Evolutionary conservation across 2,797 vertebrate genomes (phyloP), one percentile per base, ranked within the genome.

Genomic region (Chlorospingus flavigularis): DNA sequence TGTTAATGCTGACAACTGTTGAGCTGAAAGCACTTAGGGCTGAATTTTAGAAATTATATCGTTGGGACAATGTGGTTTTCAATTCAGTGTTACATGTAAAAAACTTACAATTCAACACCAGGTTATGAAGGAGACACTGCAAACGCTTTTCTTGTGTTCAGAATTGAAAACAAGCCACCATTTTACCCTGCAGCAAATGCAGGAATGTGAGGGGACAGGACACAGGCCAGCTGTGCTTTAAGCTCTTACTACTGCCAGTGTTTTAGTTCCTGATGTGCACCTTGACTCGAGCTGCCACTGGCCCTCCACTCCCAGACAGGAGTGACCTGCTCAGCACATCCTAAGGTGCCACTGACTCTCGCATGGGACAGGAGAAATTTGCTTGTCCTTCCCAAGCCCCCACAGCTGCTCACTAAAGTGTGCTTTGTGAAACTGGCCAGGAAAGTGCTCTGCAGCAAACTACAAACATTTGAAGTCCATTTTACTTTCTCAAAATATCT

Each of bases 401-500:
- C 19, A 37, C 31, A 43, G 39, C n/a, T 62, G n/a, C 40, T 33
- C 76, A 40, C 7, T 17, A 23, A 65, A 78, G 33, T 1, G 3
- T 17, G 18, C 47, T 86, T 21, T 0, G 0, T 63, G 40, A 60
- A 66, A 53, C 10, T 0, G 0, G 37, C 31, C 37, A 77, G 53
- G 19, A 58, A 88, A 53, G 26, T 16, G 14, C 51, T 78, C 45
- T 75, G 67, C 71, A 84, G 62, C 24, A 86, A 86, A 53, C 13
- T 15, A 54, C 26, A 40, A 63, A 37, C 19, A 60, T 30, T 51
- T 65, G 5, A 53, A 72, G 30, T 28, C 17, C 54, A 50, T 50
- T 11, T 57, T 17, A 12, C 20, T 42, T 53, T 61, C 54, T 19
- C 25, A 74, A 77, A 71, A 55, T 25, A 86, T 16, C 39, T 68